Conservation (phyloP, 2,888 invertebrate genomes). For the Spisula solida region DNA sequence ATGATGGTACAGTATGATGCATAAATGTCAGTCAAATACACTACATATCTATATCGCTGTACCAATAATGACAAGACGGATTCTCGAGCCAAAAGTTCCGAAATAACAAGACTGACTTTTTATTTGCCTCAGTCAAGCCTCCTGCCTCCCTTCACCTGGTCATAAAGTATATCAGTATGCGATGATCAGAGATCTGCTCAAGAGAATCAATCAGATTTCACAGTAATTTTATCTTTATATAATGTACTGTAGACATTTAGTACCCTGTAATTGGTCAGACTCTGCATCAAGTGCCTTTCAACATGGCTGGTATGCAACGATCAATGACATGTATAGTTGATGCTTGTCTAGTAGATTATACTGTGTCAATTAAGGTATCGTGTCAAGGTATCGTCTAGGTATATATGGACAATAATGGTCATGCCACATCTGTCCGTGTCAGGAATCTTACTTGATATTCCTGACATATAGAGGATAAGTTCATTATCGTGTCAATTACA, state of each 20-base stretch:
- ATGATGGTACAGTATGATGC: neutral
- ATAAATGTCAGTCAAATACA: conserved; percentile 19
- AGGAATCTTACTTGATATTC: neutral
- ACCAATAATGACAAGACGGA: neutral
- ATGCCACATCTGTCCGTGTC: neutral
- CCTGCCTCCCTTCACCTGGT: neutral
- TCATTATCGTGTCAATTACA: too few species aligned
- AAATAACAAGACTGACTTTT: neutral
- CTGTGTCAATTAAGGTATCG: too few species aligned
- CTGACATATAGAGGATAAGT: neutral
- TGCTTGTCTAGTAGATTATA: neutral
- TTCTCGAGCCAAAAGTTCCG: neutral
- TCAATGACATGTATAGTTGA: neutral
- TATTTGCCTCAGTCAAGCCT: neutral
- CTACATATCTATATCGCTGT: neutral
- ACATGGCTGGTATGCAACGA: neutral
- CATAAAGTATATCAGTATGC: neutral
- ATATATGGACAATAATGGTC: neutral
- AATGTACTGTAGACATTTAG: conserved; percentile 10
- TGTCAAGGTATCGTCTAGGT: neutral
- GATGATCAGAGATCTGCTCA: neutral
- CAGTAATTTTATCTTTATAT: conserved; percentile 7
- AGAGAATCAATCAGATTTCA: neutral
- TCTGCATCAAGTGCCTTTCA: neutral
- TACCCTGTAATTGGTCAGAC: neutral